A percentile compares a stretch with the other conserved stretches of the same genome.
phyloP scores from a whole-genome alignment of 1,140 invertebrate genomes.

The Steinernema khuongi region DNA sequence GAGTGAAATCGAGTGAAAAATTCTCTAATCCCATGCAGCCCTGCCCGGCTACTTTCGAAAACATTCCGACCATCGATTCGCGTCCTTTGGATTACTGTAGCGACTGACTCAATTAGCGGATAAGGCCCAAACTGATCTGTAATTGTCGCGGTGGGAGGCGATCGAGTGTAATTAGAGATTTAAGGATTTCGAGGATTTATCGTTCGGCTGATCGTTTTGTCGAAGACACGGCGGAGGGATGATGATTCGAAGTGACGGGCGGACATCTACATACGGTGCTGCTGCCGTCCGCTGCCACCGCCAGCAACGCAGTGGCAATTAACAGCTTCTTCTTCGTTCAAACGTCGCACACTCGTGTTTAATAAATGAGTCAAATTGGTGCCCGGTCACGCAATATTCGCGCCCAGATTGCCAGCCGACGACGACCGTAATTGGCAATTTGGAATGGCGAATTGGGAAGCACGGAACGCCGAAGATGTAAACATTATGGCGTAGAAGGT shows the following conservation, averaged over 20 bases:
- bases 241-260: not conserved
- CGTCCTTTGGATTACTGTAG: not conserved
- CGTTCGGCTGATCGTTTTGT: not conserved
- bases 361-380: constrained; percentile 15
- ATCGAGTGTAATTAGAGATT: not conserved
- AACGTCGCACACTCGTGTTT: not conserved
- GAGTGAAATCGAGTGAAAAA: constrained; percentile 12
- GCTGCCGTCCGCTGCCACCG: not conserved
- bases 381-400: not conserved
- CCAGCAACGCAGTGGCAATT: constrained; percentile 6
- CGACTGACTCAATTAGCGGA: not conserved
- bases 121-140: not conserved
- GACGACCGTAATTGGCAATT: constrained; percentile 14
- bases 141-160: constrained; percentile 10
- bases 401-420: not conserved
- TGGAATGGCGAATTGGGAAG: not conserved
- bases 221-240: not conserved
- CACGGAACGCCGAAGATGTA: not conserved
- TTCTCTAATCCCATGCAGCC: not conserved
- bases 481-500: not conserved
- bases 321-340: not conserved
- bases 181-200: not conserved
- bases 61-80: not conserved
- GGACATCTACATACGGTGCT: not conserved
- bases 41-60: too few species aligned